Evolutionary conservation across 2,113 vertebrate genomes (phyloP), one percentile per base, ranked within the genome.

Genomic region (Datnioides undecimradiatus): DNA sequence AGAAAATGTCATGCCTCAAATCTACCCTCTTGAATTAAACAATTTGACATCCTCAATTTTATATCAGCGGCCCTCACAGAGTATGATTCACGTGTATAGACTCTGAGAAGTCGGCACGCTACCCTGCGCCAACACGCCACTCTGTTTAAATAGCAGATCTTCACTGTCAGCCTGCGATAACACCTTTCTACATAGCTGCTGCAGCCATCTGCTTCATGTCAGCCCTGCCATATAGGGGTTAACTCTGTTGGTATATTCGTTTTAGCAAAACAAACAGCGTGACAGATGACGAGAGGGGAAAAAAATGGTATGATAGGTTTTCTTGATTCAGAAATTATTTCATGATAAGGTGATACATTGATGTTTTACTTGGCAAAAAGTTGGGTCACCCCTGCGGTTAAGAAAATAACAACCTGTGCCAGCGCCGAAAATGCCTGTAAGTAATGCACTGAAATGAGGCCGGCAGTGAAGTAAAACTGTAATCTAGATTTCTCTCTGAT

Each of bases 191-290:
- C 90, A 73, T 59, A 71, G 90, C 92, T 87, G 90, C 87, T 84
- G 87, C 79, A 89, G 87, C 92, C 92, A 93, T 93, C 92, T 93
- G 91, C 87, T 92, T 85, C 81, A 68, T 83, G 88, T 93, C 91
- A 91, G 78, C 85, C 55, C 87, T 74, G 89, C 86, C 86, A 38
- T 83, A 86, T 78, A 90, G 79, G 85, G 86, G 87, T 93, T 91
- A 88, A 92, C 87, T 91, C 87, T 92, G 91, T 92, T 92, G 90
- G 75, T 93, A 79, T 88, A 82, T 90, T 87, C 75, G 40, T 81
- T 90, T 90, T 91, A 83, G 88, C 89, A 92, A 93, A 91, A 93
- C 89, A 93, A 93, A 92, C 91, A 93, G 82, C 72, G 36, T 75
- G 86, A 84, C 81, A 76, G 86, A 90, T 58, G 72, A 85, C 74